phyloP scores from a whole-genome alignment of 1,140 invertebrate species.

The Theocolax elegans region DNA sequence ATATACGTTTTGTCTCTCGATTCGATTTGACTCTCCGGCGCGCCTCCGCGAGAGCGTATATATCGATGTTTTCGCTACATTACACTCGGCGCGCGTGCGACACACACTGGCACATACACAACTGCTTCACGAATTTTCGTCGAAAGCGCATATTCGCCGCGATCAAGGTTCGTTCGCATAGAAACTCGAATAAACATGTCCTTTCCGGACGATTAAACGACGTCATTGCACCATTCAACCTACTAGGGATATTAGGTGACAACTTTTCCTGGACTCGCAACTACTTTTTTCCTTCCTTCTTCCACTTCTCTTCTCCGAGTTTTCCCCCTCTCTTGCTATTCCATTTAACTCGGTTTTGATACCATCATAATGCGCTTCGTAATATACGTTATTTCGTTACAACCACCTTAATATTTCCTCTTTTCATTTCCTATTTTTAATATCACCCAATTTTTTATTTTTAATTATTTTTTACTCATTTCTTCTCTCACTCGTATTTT shows the following conservation, averaged over 20 bases:
- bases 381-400: no score
- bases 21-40: background rate
- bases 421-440: background rate
- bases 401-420: no score
- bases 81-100: slow-evolving; percentile 4
- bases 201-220: slow-evolving; percentile 31
- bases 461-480: no score
- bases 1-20: slow-evolving; percentile 9
- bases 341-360: background rate
- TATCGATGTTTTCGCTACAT: slow-evolving; percentile 34
- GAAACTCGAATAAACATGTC: slow-evolving; percentile 33
- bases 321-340: background rate
- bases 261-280: background rate
- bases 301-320: background rate
- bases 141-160: background rate
- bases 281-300: no score
- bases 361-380: background rate
- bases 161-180: background rate
- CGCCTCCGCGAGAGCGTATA: background rate
- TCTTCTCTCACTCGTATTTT: no score
- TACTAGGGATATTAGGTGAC: slow-evolving; percentile 27
- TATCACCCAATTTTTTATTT: no score
- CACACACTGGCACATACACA: background rate
- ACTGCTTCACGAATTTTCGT: slow-evolving; percentile 11
- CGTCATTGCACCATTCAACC: background rate